A percentile compares a stretch with the other conserved stretches of the same genome.
Evolutionary conservation across 2,888 invertebrate genomes (phyloP).

Genomic region (Melinaea marsaeus): DNA sequence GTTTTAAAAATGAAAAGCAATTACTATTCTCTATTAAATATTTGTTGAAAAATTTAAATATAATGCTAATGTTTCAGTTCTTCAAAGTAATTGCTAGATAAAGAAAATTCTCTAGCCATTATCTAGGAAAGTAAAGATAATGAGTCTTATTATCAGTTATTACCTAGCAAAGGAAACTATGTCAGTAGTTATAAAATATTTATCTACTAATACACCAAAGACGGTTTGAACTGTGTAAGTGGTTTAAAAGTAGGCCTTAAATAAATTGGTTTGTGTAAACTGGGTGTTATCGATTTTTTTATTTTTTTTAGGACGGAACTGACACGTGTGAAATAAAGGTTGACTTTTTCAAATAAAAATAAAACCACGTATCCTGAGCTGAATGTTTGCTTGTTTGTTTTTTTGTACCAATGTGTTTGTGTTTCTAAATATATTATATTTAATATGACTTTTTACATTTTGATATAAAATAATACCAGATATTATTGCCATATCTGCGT

Average conservation of each 20-base stretch:
- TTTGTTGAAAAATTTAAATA: background rate
- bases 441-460: too few species aligned
- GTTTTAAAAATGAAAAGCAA: background rate
- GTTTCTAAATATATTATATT: too few species aligned
- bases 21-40: background rate
- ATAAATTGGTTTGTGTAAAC: background rate
- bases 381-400: too few species aligned
- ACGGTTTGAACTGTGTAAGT: background rate
- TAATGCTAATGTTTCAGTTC: background rate
- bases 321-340: background rate
- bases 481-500: too few species aligned
- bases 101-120: slow-evolving; percentile 19
- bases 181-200: slow-evolving; percentile 20
- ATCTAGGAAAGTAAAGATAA: slow-evolving; percentile 22
- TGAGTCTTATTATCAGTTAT: slow-evolving; percentile 20
- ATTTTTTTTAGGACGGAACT: background rate
- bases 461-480: too few species aligned
- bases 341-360: too few species aligned
- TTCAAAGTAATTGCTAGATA: slow-evolving; percentile 7
- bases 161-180: slow-evolving; percentile 15
- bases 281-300: background rate
- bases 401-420: too few species aligned
- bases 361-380: too few species aligned
- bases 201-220: background rate
- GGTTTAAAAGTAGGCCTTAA: background rate